phyloP scores from a whole-genome alignment of 2,888 invertebrate genomes.

The Ormyrus rosae region DNA sequence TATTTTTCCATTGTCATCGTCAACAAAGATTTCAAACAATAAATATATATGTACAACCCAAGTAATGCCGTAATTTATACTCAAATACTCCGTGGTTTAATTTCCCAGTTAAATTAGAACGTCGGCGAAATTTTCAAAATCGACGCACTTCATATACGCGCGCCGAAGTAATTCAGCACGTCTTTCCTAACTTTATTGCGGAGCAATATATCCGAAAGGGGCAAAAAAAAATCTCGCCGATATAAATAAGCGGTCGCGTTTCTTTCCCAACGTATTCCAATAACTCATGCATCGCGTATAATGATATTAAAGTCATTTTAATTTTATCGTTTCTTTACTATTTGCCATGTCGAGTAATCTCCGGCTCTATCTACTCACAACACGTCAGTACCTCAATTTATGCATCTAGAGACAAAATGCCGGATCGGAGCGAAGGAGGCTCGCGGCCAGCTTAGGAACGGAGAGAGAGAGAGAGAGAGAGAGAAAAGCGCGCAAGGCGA shows the following conservation, averaged over 20 bases:
- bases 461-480: constrained; percentile 17
- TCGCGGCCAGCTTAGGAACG: too few species aligned
- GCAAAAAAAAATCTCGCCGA: neutral
- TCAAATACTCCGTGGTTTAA: neutral
- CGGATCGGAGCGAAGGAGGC: neutral
- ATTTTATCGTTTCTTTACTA: constrained; percentile 47
- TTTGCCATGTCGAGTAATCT: constrained; percentile 39
- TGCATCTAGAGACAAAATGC: constrained; percentile 53
- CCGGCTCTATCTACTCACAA: constrained; percentile 45
- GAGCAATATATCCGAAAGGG: neutral
- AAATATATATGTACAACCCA: neutral
- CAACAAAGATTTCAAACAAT: constrained; percentile 8
- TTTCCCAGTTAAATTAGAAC: too few species aligned
- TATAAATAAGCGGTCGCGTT: constrained; percentile 15
- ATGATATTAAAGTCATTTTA: constrained; percentile 55
- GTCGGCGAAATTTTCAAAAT: neutral
- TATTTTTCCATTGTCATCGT: constrained; percentile 17
- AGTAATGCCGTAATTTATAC: neutral
- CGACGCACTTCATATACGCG: neutral
- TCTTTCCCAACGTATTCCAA: constrained; percentile 13
- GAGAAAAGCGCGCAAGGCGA: constrained; percentile 1
- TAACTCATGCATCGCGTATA: constrained; percentile 47
- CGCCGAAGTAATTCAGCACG: neutral
- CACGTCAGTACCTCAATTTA: constrained; percentile 56
- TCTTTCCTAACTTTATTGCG: neutral